Evolutionary conservation across 2,888 invertebrate genomes (phyloP).

Genomic region (Drosophila imparisetae): DNA sequence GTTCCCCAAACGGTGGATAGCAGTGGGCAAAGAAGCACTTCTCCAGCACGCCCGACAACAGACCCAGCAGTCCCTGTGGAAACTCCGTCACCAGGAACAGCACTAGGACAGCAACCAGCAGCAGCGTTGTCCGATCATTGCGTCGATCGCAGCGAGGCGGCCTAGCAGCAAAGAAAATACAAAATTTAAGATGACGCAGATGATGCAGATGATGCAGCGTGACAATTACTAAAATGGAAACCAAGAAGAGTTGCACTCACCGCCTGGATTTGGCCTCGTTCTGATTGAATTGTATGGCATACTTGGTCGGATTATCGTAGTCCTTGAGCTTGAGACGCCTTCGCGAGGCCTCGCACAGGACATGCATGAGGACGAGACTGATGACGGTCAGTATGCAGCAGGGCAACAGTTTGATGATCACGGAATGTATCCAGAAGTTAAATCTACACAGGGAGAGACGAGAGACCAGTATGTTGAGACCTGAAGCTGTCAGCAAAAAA

Average conservation of each 20-base stretch:
- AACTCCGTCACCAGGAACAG: constrained; percentile 95
- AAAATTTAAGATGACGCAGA: not conserved
- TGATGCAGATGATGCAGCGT: not conserved
- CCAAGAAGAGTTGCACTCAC: constrained; percentile 38
- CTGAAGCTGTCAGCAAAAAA: not conserved
- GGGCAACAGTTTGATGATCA: constrained; percentile 90
- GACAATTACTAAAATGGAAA: not conserved
- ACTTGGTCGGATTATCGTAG: constrained; percentile 86
- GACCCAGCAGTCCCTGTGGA: constrained; percentile 91
- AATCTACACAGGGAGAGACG: constrained; percentile 79
- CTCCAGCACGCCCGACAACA: constrained; percentile 89
- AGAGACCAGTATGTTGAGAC: not conserved
- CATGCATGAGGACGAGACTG: constrained; percentile 87
- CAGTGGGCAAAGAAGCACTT: constrained; percentile 91
- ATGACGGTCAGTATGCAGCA: constrained; percentile 90
- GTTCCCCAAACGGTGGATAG: constrained; percentile 92
- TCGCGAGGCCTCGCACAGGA: constrained; percentile 90
- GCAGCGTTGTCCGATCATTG: constrained; percentile 94
- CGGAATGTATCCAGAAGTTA: constrained; percentile 91
- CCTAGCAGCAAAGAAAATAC: constrained; percentile 40
- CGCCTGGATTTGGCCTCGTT: constrained; percentile 69
- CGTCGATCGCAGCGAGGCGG: constrained; percentile 88
- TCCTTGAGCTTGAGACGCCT: constrained; percentile 89
- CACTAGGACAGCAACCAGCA: constrained; percentile 93
- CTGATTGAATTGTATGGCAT: constrained; percentile 82